A percentile compares a stretch with the other conserved stretches of the same genome.
These are phyloP conservation scores for Habroteleia sp. DNA, from an alignment of 2,888 invertebrate genomes.

Conservation along the genomic window DNA sequence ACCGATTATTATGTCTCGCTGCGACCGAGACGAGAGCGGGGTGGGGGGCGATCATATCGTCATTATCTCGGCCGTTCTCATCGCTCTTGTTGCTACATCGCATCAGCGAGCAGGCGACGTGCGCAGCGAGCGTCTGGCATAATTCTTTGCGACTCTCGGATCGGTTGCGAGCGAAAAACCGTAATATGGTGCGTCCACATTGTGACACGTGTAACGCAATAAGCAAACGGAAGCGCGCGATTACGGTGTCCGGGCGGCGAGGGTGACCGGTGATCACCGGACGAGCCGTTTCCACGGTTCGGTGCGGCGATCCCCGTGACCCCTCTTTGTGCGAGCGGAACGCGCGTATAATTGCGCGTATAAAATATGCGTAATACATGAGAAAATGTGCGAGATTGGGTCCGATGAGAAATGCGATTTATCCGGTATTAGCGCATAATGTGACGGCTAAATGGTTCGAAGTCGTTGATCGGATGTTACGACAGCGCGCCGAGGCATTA, in stretches of 20 bases:
- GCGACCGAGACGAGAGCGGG: conserved; percentile 2
- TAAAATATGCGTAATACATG: conserved; percentile 56
- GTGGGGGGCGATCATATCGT: conserved; percentile 20
- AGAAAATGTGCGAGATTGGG: conserved; percentile 50
- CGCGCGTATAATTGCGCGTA: conserved; percentile 52
- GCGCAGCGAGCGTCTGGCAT: conserved; percentile 19
- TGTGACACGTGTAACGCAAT: conserved; percentile 73
- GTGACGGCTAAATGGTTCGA: conserved; percentile 7
- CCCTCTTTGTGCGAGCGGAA: conserved; percentile 51
- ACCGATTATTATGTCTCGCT: conserved; percentile 50
- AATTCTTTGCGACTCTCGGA: conserved; percentile 26
- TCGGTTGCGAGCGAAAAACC: conserved; percentile 36
- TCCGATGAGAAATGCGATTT: conserved; percentile 50
- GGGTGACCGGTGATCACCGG: conserved; percentile 76
- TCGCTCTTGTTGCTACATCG: conserved; percentile 45
- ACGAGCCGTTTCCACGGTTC: conserved; percentile 80
- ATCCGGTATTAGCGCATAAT: conserved; percentile 35
- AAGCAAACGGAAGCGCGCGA: conserved; percentile 79
- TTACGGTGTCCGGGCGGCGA: conserved; percentile 78
- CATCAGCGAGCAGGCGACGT: conserved; percentile 24
- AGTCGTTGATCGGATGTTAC: conserved; percentile 33
- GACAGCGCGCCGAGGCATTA: conserved; percentile 10
- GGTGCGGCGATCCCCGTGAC: conserved; percentile 72
- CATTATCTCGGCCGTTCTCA: conserved; percentile 55
- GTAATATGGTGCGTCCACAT: conserved; percentile 57